Evolutionary conservation across 2,113 vertebrate species (phyloP).

Genomic region (Phylloscopus whistleri): DNA sequence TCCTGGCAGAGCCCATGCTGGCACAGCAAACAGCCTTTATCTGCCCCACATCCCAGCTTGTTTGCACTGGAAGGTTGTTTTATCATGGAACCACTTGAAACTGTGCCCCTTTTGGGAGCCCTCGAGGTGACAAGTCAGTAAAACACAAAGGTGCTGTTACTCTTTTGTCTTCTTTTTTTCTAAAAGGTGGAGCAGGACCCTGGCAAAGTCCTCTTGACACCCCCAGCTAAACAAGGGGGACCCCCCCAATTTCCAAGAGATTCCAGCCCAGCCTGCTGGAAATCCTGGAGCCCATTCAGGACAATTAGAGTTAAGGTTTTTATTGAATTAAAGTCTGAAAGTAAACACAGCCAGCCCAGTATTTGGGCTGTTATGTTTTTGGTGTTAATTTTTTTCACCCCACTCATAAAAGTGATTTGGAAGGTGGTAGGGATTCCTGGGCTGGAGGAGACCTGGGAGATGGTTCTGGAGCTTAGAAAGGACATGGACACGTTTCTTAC

Average conservation of each 20-base stretch:
- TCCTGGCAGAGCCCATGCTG: background rate
- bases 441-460: background rate
- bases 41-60: background rate
- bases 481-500: background rate
- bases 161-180: background rate
- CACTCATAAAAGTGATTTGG: background rate
- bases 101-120: background rate
- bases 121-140: background rate
- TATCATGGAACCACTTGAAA: background rate
- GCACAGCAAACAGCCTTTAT: background rate
- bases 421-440: background rate
- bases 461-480: background rate
- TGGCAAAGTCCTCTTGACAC: background rate
- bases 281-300: background rate
- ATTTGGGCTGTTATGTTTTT: background rate
- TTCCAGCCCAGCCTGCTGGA: background rate
- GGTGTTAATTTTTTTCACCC: background rate
- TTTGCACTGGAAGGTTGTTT: background rate
- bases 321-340: conserved; percentile 38
- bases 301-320: background rate
- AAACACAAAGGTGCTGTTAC: background rate
- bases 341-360: background rate
- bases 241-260: background rate
- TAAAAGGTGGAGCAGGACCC: background rate
- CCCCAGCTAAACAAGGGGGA: background rate